Evolutionary conservation across 64 coral and sea anemone species (phyloP).

Genomic region (Hydrozoanthus tunicans): DNA sequence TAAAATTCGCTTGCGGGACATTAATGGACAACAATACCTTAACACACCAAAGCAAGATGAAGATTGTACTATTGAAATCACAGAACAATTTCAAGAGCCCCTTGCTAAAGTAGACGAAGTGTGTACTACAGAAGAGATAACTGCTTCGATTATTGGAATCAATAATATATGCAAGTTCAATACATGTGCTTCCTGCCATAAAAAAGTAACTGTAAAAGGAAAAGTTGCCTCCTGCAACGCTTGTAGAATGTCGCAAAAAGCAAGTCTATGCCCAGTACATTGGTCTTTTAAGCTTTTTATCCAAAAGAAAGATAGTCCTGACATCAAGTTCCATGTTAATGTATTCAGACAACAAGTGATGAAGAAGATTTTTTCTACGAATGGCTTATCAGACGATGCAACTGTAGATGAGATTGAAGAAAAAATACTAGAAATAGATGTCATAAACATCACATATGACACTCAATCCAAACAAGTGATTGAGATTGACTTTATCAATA

Average conservation of each 20-base stretch:
- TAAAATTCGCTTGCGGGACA: conserved; percentile 66
- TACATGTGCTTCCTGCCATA: conserved; percentile 52
- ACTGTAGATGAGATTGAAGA: not conserved
- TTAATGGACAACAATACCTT: conserved; percentile 70
- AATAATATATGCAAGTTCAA: conserved; percentile 20
- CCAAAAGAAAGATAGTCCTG: not conserved
- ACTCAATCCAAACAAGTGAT: not conserved
- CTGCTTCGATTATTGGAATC: conserved; percentile 58
- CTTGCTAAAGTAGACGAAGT: conserved; percentile 40
- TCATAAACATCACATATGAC: conserved; percentile 12
- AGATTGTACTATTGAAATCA: conserved; percentile 62
- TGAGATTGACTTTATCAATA: not conserved
- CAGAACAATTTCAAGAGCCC: conserved; percentile 50
- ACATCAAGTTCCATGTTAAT: conserved; percentile 31
- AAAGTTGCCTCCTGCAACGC: conserved; percentile 57
- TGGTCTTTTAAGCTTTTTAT: conserved; percentile 67
- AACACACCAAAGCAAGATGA: conserved; percentile 83
- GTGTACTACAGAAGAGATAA: conserved; percentile 60
- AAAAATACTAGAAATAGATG: not conserved
- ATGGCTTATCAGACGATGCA: not conserved
- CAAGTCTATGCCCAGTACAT: conserved; percentile 43
- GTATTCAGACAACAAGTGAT: not conserved
- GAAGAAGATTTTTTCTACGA: not conserved
- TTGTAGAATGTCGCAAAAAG: conserved; percentile 68
- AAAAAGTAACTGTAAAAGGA: conserved; percentile 69